Base-by-base conservation (phyloP, 2,888 invertebrate genomes). In the Cephus runcator region DNA sequence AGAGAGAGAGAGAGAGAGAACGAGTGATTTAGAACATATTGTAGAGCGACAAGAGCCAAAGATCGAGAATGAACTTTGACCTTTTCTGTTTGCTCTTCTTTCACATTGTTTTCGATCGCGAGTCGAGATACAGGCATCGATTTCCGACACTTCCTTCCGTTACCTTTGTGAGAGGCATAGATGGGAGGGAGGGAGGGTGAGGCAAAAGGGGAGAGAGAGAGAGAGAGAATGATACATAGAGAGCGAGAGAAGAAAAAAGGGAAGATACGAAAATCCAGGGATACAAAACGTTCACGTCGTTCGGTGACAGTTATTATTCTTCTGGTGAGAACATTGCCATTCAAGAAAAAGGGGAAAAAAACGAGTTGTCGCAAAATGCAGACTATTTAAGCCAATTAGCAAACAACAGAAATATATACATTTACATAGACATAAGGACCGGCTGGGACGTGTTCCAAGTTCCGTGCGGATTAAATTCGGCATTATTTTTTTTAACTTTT, bases 331-430 rank as follows among this genome's bases (percentile, higher is more conserved):
- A 85, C 85, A 87, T 88, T 85, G 87, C 87, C 88, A 87, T 84
- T 86, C 83, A 88, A 88, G 86, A 89, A 23, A 12, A 23, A 40
- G 11, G 4, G 9, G 1, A 36, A 23, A 40, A 40, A 40, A 40
- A 23, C 40, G 56, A 56, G 83, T 88, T 90, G 88, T 90, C 87
- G 88, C 87, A 85, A 87, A 87, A 88, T 86, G 87, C 88, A 86
- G 87, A 89, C 85, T 91, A 91, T 91, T 89, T 90, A 89, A 88
- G 88, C 89, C 87, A 90, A 90, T 90, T 90, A 90, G 88, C 88
- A 87, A 87, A 88, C 87, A 88, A 89, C 89, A 89, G 87, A 90
- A 88, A 88, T 88, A 89, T 90, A 90, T 88, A 90, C 90, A 90
- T 90, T 87, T 90, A 88, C 86, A 90, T 91, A 90, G 88, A 81